Evolutionary conservation across 2,797 vertebrate species (phyloP).

Genomic region (Enteromius paludinosus): DNA sequence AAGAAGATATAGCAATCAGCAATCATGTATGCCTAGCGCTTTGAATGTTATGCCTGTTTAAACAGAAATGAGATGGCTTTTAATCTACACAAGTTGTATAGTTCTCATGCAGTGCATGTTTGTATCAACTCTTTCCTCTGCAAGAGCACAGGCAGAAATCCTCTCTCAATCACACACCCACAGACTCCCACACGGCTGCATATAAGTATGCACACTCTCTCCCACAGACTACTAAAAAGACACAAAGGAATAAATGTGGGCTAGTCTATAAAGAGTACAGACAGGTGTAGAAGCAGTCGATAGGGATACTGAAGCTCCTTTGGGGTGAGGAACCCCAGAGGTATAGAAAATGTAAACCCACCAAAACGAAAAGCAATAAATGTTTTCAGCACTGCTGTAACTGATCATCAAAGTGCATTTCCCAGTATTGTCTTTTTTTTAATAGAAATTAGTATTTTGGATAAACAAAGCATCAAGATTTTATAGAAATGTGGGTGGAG

Average conservation of each 20-base stretch:
- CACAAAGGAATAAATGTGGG: conserved; percentile 47
- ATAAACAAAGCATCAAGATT: background rate
- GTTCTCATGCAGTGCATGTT: conserved; percentile 12
- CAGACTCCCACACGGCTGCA: conserved; percentile 56
- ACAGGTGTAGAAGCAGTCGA: conserved; percentile 36
- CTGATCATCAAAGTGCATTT: conserved; percentile 9
- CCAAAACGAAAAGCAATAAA: conserved; percentile 9
- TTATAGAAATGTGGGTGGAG: background rate
- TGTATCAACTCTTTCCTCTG: conserved; percentile 47
- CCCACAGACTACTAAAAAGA: conserved; percentile 42
- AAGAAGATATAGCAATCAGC: background rate
- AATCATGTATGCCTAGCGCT: background rate
- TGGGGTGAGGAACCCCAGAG: conserved; percentile 28
- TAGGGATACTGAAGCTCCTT: conserved; percentile 33
- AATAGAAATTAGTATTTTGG: background rate
- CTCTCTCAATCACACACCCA: conserved; percentile 63
- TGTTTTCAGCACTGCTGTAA: background rate
- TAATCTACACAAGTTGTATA: conserved; percentile 4
- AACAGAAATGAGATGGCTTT: conserved; percentile 11
- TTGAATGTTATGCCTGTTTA: background rate
- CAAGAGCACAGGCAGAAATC: conserved; percentile 50
- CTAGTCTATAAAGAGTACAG: conserved; percentile 42
- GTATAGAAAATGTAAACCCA: conserved; percentile 1
- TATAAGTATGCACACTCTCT: conserved; percentile 3
- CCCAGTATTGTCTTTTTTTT: background rate